These are phyloP conservation scores for Schizopygopsis malacanthus DNA, from an alignment of 2,797 vertebrate species.

Conservation along the genomic window DNA sequence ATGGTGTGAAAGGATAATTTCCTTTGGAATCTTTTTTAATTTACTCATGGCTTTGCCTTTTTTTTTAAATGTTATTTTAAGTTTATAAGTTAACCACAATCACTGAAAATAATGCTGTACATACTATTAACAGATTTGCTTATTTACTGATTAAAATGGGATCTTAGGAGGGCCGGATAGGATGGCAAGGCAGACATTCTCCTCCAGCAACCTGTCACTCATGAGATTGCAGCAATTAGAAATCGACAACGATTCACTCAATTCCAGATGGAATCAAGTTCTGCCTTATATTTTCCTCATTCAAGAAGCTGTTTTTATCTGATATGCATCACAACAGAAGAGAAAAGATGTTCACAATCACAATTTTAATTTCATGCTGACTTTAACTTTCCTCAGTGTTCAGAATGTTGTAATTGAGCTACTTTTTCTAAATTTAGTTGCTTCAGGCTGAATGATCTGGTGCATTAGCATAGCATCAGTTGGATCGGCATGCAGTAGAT, in stretches of 20 bases:
- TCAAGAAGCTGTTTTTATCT: neutral
- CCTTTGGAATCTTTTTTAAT: neutral
- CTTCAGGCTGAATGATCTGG: constrained; percentile 10
- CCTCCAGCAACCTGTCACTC: neutral
- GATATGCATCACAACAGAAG: neutral
- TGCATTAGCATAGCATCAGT: neutral
- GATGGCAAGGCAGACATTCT: neutral
- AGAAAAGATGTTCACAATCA: no score
- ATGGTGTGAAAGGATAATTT: neutral
- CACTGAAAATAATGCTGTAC: neutral
- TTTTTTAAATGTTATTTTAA: no score
- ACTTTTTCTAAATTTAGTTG: neutral
- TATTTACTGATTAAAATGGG: neutral
- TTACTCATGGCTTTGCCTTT: neutral
- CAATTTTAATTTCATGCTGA: neutral
- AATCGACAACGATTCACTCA: neutral
- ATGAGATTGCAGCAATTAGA: neutral
- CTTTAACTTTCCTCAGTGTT: neutral
- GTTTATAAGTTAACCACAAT: no score
- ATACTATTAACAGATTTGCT: neutral
- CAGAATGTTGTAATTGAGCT: neutral
- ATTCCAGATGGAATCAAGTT: neutral
- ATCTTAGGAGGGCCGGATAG: neutral
- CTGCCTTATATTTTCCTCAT: neutral
- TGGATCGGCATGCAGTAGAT: neutral